Evolutionary conservation across 2,797 vertebrate genomes (phyloP).

Genomic region (Silurus lanzhouensis): DNA sequence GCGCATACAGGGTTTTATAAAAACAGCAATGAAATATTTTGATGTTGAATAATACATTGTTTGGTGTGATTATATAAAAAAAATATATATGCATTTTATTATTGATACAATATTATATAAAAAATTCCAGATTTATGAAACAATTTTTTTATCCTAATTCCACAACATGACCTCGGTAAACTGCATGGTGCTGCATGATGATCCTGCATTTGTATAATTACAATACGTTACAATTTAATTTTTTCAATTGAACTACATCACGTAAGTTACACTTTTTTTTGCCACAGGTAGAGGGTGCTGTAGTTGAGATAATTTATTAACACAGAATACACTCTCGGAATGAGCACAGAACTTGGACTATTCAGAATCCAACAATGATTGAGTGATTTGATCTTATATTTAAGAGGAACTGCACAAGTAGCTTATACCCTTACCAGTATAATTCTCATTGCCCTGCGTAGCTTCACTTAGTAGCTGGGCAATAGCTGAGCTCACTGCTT

Average conservation of each 20-base stretch:
- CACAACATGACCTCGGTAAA: neutral
- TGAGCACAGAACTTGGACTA: neutral
- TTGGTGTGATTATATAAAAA: too few relatives aligned
- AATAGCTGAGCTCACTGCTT: conserved; percentile 91
- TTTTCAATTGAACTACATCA: too few relatives aligned
- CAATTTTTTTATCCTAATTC: neutral
- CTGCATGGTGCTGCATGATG: neutral
- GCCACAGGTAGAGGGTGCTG: conserved; percentile 42
- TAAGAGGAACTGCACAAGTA: neutral
- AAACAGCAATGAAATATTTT: neutral
- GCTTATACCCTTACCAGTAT: conserved; percentile 80
- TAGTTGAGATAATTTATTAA: neutral
- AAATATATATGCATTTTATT: too few relatives aligned
- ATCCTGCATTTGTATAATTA: neutral
- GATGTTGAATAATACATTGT: neutral
- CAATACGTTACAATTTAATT: neutral
- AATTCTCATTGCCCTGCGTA: conserved; percentile 96
- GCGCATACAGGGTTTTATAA: neutral
- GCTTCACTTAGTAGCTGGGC: conserved; percentile 93
- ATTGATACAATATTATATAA: neutral
- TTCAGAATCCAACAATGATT: neutral
- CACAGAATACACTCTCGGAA: neutral
- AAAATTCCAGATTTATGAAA: neutral
- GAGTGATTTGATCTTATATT: neutral
- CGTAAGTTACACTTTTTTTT: too few relatives aligned